Percentiles rank a stretch among this genome's conserved stretches.
Evolutionary conservation across 2,113 vertebrate species (phyloP).

Genomic region (Spermophilus dauricus): DNA sequence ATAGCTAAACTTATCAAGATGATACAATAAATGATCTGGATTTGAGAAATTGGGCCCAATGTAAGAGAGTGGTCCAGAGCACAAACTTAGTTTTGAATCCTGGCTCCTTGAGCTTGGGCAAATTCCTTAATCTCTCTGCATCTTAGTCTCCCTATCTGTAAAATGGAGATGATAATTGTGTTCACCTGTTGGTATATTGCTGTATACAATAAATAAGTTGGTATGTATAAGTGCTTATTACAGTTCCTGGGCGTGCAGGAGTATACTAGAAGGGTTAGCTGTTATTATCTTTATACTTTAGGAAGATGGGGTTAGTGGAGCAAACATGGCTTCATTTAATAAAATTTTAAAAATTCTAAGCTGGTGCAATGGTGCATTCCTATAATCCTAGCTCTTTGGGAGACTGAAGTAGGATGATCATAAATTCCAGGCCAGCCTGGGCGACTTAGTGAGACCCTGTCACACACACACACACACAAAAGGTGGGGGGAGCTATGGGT

Average conservation of each 20-base stretch:
- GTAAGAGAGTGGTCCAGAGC: background rate
- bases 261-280: background rate
- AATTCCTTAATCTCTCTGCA: background rate
- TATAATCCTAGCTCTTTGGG: background rate
- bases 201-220: background rate
- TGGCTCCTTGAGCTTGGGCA: background rate
- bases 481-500: background rate
- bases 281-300: background rate
- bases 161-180: background rate
- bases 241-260: background rate
- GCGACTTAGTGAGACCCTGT: background rate
- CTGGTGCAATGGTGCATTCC: background rate
- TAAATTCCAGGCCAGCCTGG: background rate
- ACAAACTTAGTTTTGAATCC: background rate
- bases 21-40: background rate
- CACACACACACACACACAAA: too few species aligned
- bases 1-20: background rate
- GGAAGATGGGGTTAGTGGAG: background rate
- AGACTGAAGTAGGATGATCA: background rate
- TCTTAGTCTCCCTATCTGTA: background rate
- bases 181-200: background rate
- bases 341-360: background rate
- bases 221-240: background rate
- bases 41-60: background rate
- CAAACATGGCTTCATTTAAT: background rate